A percentile compares a stretch with the other conserved stretches of the same genome.
Conservation (phyloP, 2,888 invertebrate species). For the Chorisops tibialis region DNA sequence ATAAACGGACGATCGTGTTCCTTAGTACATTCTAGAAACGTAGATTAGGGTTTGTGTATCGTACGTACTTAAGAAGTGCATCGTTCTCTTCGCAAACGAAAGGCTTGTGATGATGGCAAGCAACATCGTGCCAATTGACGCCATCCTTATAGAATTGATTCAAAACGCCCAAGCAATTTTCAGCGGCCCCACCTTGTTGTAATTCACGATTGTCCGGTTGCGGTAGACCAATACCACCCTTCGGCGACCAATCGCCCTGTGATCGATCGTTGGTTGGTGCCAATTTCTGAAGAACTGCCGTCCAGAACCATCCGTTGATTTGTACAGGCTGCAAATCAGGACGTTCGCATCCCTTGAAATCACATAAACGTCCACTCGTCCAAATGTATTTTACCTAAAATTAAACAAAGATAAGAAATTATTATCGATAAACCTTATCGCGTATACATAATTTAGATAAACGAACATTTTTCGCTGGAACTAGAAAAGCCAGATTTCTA, state of each 20-base stretch:
- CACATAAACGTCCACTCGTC: slow-evolving; percentile 86
- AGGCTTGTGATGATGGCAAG: slow-evolving; percentile 85
- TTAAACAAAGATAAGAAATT: not conserved
- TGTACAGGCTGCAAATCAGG: slow-evolving; percentile 77
- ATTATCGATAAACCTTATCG: not conserved
- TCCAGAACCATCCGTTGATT: slow-evolving; percentile 91
- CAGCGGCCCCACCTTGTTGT: slow-evolving; percentile 74
- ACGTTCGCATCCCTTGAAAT: slow-evolving; percentile 86
- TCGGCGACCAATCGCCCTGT: slow-evolving; percentile 86
- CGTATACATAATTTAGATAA: too few species aligned
- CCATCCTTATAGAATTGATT: slow-evolving; percentile 91
- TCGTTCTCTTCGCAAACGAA: slow-evolving; percentile 88
- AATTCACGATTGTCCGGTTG: slow-evolving; percentile 87
- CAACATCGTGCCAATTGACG: slow-evolving; percentile 87
- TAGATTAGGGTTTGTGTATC: slow-evolving; percentile 76
- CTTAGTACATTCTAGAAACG: slow-evolving; percentile 57
- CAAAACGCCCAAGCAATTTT: slow-evolving; percentile 79
- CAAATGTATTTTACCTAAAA: slow-evolving; percentile 80
- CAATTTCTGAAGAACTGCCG: slow-evolving; percentile 78
- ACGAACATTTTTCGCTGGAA: slow-evolving; percentile 10
- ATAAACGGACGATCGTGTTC: not conserved
- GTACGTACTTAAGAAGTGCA: slow-evolving; percentile 78
- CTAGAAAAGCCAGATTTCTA: not conserved
- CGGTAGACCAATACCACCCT: slow-evolving; percentile 79
- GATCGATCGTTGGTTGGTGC: slow-evolving; percentile 77